phyloP scores from a whole-genome alignment of 2,888 invertebrate species.

The Thera britannica region DNA sequence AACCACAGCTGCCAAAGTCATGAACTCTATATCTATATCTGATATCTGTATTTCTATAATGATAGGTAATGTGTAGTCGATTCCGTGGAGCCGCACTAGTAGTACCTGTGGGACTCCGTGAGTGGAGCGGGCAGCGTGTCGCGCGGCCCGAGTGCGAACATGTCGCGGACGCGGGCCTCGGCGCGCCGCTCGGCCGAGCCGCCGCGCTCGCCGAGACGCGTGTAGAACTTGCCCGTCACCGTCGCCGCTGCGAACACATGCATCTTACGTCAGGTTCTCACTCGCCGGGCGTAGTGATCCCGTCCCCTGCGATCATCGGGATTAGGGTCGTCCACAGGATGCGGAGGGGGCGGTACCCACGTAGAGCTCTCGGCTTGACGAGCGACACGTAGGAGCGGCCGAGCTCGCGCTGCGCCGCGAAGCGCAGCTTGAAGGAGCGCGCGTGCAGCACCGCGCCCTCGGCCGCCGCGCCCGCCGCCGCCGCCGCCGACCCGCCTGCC shows the following conservation, averaged over 20 bases:
- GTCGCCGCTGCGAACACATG: slow-evolving; percentile 58
- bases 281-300: too few relatives aligned
- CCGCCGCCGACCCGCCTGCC: slow-evolving; percentile 43
- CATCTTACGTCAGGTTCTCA: too few relatives aligned
- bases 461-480: slow-evolving; percentile 60
- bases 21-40: too few relatives aligned
- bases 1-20: too few relatives aligned
- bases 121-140: slow-evolving; percentile 53
- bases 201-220: slow-evolving; percentile 24
- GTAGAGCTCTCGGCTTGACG: slow-evolving; percentile 55
- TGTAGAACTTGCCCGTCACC: slow-evolving; percentile 66
- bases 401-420: slow-evolving; percentile 66
- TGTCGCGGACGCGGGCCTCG: slow-evolving; percentile 50
- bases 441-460: slow-evolving; percentile 26
- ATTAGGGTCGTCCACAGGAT: too few relatives aligned
- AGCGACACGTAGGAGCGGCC: slow-evolving; percentile 64
- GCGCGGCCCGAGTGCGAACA: slow-evolving; percentile 56
- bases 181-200: slow-evolving; percentile 40
- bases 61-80: too few relatives aligned
- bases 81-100: too few relatives aligned
- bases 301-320: too few relatives aligned
- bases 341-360: slow-evolving; percentile 44
- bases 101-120: slow-evolving; percentile 48
- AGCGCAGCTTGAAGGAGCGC: slow-evolving; percentile 41
- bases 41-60: too few relatives aligned